These are phyloP conservation scores for Microctenopoma stevenorrisi DNA, from an alignment of 2,797 vertebrate species.

Conservation along the genomic window DNA sequence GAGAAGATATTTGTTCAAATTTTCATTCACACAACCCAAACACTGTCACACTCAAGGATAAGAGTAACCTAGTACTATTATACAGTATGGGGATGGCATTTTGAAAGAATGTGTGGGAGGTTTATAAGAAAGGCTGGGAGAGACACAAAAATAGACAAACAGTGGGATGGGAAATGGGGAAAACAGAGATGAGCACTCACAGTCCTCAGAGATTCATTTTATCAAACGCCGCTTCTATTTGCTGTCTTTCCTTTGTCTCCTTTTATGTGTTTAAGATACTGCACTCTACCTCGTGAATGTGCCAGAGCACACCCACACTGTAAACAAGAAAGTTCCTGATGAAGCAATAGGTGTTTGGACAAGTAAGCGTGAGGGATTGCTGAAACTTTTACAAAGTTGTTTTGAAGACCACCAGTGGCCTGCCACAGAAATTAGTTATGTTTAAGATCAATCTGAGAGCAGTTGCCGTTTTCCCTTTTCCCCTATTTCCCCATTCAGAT, in stretches of 20 bases:
- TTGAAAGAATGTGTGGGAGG: constrained; percentile 28
- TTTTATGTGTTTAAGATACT: constrained; percentile 48
- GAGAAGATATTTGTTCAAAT: constrained; percentile 23
- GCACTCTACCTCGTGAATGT: constrained; percentile 33
- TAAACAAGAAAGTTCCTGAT: constrained; percentile 56
- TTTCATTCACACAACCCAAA: constrained; percentile 25
- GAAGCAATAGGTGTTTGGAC: constrained; percentile 31
- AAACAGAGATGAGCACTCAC: constrained; percentile 39
- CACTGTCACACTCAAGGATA: constrained; percentile 20
- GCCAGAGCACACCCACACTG: constrained; percentile 51
- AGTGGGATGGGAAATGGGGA: constrained; percentile 32
- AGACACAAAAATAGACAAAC: constrained; percentile 58
- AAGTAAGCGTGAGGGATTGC: constrained; percentile 2
- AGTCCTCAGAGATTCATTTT: constrained; percentile 56
- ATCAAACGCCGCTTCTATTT: constrained; percentile 49
- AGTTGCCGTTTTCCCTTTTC: neutral
- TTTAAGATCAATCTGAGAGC: neutral
- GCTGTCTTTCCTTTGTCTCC: constrained; percentile 38
- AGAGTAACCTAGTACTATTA: constrained; percentile 25
- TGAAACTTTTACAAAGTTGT: constrained; percentile 28
- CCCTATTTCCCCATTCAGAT: neutral
- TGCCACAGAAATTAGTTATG: constrained; percentile 2
- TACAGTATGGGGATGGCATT: constrained; percentile 15
- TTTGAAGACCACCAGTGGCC: constrained; percentile 17
- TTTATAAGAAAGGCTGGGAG: constrained; percentile 37